These are phyloP conservation scores for Apotomis turbidana DNA, from an alignment of 2,888 invertebrate genomes.

Conservation along the genomic window DNA sequence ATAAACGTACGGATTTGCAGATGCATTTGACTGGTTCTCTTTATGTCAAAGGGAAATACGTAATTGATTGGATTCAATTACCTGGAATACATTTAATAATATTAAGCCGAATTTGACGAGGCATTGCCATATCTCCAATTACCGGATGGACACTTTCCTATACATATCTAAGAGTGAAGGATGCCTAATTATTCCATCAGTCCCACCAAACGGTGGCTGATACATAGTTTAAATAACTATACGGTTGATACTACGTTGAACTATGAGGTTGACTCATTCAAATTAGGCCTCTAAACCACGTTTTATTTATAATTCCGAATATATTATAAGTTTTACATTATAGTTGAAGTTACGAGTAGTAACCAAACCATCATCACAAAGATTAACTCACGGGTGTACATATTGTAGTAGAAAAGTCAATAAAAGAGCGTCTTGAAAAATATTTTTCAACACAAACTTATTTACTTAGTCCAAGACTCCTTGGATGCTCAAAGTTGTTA, in stretches of 20 bases:
- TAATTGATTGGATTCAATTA: constrained; percentile 12
- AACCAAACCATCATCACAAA: neutral
- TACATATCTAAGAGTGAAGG: no score
- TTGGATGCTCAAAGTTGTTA: constrained; percentile 30
- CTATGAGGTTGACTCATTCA: no score
- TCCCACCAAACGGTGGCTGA: no score
- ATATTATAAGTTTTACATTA: no score
- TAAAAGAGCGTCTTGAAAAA: neutral
- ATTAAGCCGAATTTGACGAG: neutral
- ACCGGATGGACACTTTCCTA: no score
- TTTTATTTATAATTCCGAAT: no score
- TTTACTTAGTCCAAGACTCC: constrained; percentile 14
- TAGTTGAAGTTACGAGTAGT: no score
- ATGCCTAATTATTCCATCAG: no score
- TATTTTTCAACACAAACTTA: constrained; percentile 10
- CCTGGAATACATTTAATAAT: neutral
- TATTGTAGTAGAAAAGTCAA: neutral
- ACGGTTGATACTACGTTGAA: no score
- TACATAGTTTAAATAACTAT: no score
- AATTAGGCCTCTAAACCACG: no score
- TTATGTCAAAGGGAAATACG: constrained; percentile 7
- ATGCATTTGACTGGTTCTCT: constrained; percentile 20
- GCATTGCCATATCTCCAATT: no score
- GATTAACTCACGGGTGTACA: neutral
- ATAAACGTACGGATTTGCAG: constrained; percentile 17